phyloP scores from a whole-genome alignment of 1,140 invertebrate genomes.

The Drosophila tani region DNA sequence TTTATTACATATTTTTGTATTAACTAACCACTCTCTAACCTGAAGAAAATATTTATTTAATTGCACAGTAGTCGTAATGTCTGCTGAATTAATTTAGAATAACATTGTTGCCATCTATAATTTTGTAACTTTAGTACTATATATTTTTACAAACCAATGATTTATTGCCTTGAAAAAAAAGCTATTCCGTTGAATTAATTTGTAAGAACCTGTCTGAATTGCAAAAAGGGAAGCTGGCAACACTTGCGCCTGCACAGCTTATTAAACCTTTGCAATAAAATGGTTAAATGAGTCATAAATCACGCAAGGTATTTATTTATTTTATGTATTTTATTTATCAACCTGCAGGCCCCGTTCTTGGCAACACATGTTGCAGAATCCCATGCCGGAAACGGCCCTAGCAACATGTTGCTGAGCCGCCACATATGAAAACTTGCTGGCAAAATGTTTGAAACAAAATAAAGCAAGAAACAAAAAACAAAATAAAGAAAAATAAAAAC shows the following conservation, averaged over 20 bases:
- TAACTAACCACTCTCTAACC: not conserved
- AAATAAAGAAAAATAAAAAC: constrained; percentile 31
- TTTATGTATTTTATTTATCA: not conserved
- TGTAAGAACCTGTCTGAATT: constrained; percentile 10
- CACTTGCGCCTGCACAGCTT: not conserved
- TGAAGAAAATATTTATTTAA: constrained; percentile 3
- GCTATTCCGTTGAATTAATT: constrained; percentile 1
- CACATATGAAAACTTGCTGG: constrained; percentile 58
- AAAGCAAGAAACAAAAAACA: constrained; percentile 35
- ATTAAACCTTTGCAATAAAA: constrained; percentile 1
- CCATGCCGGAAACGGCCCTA: constrained; percentile 42
- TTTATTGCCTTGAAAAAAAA: not conserved
- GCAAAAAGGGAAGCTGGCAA: constrained; percentile 1
- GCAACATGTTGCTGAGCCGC: constrained; percentile 41
- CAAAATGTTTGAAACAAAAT: constrained; percentile 51
- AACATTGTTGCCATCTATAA: not conserved
- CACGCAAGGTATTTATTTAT: constrained; percentile 2
- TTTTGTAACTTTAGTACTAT: not conserved
- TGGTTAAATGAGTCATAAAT: constrained; percentile 4
- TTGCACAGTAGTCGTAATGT: not conserved
- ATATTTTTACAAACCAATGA: not conserved
- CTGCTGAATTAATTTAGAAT: not conserved
- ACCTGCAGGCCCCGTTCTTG: not conserved
- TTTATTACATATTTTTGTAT: not conserved
- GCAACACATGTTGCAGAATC: constrained; percentile 19